A percentile compares a stretch with the other conserved stretches of the same genome.
Evolutionary conservation across 1,140 invertebrate genomes (phyloP).

Genomic region (Antheraea pernyi): DNA sequence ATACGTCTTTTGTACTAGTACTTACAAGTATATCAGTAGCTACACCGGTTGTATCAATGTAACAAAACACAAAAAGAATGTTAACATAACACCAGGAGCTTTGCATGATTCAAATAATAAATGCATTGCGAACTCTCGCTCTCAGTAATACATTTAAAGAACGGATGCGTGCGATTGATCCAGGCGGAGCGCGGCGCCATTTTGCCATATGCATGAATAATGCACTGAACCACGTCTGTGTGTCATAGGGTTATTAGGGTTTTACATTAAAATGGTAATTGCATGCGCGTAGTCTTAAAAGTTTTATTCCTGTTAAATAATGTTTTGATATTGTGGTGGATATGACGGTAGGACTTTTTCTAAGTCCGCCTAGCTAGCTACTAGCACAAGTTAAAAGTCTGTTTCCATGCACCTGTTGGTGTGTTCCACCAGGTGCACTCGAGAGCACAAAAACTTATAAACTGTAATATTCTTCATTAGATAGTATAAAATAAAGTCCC

Average conservation of each 20-base stretch:
- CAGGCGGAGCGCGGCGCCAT: slow-evolving; percentile 32
- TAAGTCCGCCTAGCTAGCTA: too few relatives aligned
- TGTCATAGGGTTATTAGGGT: slow-evolving; percentile 25
- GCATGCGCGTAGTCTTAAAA: neutral
- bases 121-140: neutral
- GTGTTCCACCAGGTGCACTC: too few relatives aligned
- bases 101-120: neutral
- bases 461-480: too few relatives aligned
- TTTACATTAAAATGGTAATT: slow-evolving; percentile 15
- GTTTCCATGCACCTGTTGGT: too few relatives aligned
- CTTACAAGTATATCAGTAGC: too few relatives aligned
- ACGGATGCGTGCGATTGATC: slow-evolving; percentile 72
- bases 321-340: neutral
- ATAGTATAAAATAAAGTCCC: too few relatives aligned
- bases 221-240: slow-evolving; percentile 31
- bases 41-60: neutral
- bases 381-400: too few relatives aligned
- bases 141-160: slow-evolving; percentile 38
- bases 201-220: slow-evolving; percentile 72
- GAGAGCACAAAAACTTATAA: too few relatives aligned
- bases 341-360: too few relatives aligned
- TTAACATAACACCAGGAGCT: neutral
- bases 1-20: too few relatives aligned
- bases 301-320: neutral
- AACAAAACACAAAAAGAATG: neutral